A percentile compares a stretch with the other conserved stretches of the same genome.
Conservation (phyloP, 2,113 vertebrate species). For the Trematocara stigmaticum region DNA sequence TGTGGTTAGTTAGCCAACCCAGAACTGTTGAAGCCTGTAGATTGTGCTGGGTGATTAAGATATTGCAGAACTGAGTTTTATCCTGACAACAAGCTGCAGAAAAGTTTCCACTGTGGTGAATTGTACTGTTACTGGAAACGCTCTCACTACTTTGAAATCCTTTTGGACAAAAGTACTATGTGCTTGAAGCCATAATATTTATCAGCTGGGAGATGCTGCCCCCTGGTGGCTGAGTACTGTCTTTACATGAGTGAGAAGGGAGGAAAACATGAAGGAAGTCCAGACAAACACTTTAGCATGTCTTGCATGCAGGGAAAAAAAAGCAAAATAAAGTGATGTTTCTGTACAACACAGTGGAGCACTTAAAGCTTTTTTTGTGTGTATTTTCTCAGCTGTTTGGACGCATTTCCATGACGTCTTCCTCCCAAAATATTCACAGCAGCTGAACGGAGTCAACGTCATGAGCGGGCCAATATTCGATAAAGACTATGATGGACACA, state of each 20-base stretch:
- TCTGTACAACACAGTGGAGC: not conserved
- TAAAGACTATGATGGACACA: constrained; percentile 82
- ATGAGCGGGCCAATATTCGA: constrained; percentile 93
- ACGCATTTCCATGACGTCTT: constrained; percentile 78
- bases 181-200: not conserved
- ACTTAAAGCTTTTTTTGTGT: not conserved
- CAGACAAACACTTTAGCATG: not conserved
- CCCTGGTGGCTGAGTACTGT: constrained; percentile 9
- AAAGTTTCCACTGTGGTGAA: not conserved
- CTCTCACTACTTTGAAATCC: not conserved
- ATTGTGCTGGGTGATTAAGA: not conserved
- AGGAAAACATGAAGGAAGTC: not conserved
- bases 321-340: not conserved
- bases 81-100: not conserved
- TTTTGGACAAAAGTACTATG: not conserved
- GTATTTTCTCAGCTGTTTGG: constrained; percentile 80
- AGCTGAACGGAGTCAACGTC: constrained; percentile 86
- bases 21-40: not conserved
- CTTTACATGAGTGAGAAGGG: not conserved
- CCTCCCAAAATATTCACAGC: constrained; percentile 72
- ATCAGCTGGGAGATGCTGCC: not conserved
- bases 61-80: not conserved
- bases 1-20: not conserved
- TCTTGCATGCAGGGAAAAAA: not conserved
- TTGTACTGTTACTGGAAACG: not conserved